Percentiles rank a stretch among this genome's conserved stretches.
Conservation (phyloP, 1,140 invertebrate genomes). For the Andrena cerasifolii region DNA sequence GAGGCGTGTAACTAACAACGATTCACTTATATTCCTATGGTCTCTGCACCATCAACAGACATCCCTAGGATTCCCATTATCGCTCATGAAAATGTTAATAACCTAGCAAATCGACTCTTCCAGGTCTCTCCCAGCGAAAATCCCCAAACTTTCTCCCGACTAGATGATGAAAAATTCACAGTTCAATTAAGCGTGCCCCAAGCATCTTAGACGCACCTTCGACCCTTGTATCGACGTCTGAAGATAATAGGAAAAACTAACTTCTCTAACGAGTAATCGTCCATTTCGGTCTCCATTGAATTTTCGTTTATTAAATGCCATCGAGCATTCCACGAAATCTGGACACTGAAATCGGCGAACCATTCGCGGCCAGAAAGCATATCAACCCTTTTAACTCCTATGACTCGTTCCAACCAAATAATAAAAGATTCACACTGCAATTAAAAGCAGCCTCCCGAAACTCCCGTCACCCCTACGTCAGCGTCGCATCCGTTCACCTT, state of each 20-base stretch:
- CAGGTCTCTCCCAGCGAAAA: background rate
- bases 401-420: too few relatives aligned
- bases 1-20: too few relatives aligned
- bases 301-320: too few relatives aligned
- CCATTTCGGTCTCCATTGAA: too few relatives aligned
- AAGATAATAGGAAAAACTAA: background rate
- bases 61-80: background rate
- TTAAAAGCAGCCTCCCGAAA: too few relatives aligned
- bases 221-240: background rate
- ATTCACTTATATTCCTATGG: too few relatives aligned
- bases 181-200: slow-evolving; percentile 4
- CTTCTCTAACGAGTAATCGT: background rate
- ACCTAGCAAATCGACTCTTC: background rate
- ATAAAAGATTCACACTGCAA: too few relatives aligned
- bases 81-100: background rate
- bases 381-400: too few relatives aligned
- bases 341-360: too few relatives aligned
- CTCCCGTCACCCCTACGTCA: too few relatives aligned
- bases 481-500: background rate
- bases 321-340: too few relatives aligned
- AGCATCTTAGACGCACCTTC: background rate
- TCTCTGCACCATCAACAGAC: background rate
- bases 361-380: too few relatives aligned
- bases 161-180: slow-evolving; percentile 34
- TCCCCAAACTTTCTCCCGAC: background rate